Percentiles rank a stretch among this genome's conserved stretches.
Evolutionary conservation across 2,888 invertebrate species (phyloP).

Genomic region (Microctonus brassicae): DNA sequence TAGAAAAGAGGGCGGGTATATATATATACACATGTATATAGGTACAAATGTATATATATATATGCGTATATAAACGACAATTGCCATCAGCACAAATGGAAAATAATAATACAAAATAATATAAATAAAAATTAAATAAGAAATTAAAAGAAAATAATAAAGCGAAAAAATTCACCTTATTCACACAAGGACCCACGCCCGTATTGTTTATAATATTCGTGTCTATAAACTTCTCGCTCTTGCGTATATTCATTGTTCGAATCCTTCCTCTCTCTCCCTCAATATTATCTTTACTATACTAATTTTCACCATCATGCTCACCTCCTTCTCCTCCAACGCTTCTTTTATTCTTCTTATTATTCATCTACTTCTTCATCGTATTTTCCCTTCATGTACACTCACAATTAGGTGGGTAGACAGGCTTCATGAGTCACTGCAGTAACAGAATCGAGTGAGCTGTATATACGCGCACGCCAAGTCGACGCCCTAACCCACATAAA

Average conservation of each 20-base stretch:
- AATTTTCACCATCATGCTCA: neutral
- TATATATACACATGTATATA: too few relatives aligned
- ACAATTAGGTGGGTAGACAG: constrained; percentile 64
- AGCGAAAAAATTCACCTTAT: constrained; percentile 51
- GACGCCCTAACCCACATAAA: constrained; percentile 64
- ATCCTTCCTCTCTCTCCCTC: constrained; percentile 20
- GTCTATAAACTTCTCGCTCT: constrained; percentile 61
- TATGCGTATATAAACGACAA: constrained; percentile 18
- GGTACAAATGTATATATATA: too few relatives aligned
- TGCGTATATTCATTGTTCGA: constrained; percentile 57
- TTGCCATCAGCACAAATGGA: neutral
- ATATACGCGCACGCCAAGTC: constrained; percentile 47
- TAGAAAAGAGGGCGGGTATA: constrained; percentile 27
- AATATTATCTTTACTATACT: neutral
- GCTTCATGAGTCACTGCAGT: constrained; percentile 35
- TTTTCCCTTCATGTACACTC: constrained; percentile 39
- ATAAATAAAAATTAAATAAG: constrained; percentile 15
- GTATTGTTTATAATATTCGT: constrained; percentile 62
- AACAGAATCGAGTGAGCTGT: constrained; percentile 58
- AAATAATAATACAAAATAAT: neutral
- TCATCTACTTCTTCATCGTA: neutral
- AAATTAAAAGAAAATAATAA: constrained; percentile 24
- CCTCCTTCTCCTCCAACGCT: constrained; percentile 33
- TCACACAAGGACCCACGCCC: constrained; percentile 61
- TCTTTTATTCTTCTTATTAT: constrained; percentile 42